Evolutionary conservation across 2,888 invertebrate species (phyloP).

Genomic region (Lepeophtheirus nordmannii): DNA sequence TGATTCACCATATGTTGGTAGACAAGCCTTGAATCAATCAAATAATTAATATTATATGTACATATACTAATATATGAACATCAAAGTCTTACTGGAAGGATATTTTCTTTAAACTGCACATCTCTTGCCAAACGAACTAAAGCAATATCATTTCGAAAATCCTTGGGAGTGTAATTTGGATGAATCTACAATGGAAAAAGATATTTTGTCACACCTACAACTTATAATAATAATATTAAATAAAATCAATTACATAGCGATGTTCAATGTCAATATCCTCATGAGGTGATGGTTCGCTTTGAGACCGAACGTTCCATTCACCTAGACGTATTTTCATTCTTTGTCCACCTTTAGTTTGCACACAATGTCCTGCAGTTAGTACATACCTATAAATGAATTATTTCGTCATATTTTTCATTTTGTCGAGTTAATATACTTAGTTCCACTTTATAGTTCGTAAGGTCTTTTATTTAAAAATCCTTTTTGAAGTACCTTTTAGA

Average conservation of each 20-base stretch:
- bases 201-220: too few species aligned
- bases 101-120: constrained; percentile 77
- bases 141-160: constrained; percentile 79
- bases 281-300: constrained; percentile 62
- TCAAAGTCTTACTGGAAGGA: constrained; percentile 63
- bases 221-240: too few species aligned
- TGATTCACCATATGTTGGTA: constrained; percentile 59
- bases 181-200: constrained; percentile 42
- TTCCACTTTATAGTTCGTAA: too few species aligned
- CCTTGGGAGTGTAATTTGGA: constrained; percentile 72
- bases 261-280: constrained; percentile 75
- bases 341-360: constrained; percentile 46
- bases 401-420: too few species aligned
- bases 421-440: too few species aligned
- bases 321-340: constrained; percentile 75
- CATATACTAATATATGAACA: too few species aligned
- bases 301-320: constrained; percentile 72
- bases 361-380: constrained; percentile 65
- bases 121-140: constrained; percentile 45
- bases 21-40: constrained; percentile 38
- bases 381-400: constrained; percentile 46
- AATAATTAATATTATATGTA: too few species aligned
- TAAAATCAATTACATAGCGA: constrained; percentile 47
- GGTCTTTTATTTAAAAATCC: too few species aligned
- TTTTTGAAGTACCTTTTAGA: constrained; percentile 46